phyloP scores from a whole-genome alignment of 2,888 invertebrate species.

The Drosophila emarginata region DNA sequence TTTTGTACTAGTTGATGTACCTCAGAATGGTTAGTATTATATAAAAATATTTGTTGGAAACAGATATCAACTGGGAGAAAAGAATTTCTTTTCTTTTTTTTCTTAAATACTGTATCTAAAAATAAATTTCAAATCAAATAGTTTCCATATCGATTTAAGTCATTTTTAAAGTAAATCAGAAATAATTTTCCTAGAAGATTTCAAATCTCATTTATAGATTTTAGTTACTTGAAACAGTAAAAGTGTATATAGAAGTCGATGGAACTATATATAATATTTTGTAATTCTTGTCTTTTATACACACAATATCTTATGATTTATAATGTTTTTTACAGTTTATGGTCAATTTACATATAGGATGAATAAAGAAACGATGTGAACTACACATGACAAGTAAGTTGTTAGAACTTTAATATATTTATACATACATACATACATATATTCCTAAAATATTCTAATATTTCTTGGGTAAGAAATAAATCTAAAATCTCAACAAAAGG shows the following conservation, averaged over 20 bases:
- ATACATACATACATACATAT: background rate
- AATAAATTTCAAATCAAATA: too few relatives aligned
- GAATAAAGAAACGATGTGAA: background rate
- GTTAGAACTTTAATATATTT: background rate
- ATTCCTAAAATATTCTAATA: background rate
- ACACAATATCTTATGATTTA: background rate
- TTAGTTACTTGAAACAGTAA: background rate
- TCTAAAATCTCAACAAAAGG: slow-evolving; percentile 1
- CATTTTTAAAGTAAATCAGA: too few relatives aligned
- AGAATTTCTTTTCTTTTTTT: too few relatives aligned
- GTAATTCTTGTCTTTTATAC: background rate
- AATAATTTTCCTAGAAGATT: too few relatives aligned
- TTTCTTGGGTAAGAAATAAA: background rate
- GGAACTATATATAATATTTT: background rate
- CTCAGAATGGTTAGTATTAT: too few relatives aligned
- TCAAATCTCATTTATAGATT: slow-evolving; percentile 23
- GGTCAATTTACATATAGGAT: background rate
- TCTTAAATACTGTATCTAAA: too few relatives aligned
- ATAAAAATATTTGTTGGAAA: too few relatives aligned
- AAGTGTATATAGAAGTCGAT: background rate
- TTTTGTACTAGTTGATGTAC: too few relatives aligned
- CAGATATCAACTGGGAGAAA: too few relatives aligned
- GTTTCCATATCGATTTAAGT: too few relatives aligned
- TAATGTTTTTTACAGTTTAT: slow-evolving; percentile 4
- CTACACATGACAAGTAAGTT: slow-evolving; percentile 1